A percentile compares a stretch with the other conserved stretches of the same genome.
phyloP scores from a whole-genome alignment of 2,797 vertebrate genomes.

The Coendou prehensilis region DNA sequence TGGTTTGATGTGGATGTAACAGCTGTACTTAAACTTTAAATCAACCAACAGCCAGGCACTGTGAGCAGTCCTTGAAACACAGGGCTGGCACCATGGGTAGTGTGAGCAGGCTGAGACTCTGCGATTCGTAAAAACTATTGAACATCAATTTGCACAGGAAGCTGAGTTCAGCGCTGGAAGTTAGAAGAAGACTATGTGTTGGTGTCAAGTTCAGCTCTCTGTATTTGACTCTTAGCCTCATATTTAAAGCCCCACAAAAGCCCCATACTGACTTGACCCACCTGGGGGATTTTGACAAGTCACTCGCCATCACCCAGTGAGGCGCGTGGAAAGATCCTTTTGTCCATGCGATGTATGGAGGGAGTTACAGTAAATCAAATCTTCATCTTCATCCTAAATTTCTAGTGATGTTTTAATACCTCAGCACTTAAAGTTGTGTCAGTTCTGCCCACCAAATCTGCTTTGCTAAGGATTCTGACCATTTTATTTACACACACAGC shows the following conservation, averaged over 20 bases:
- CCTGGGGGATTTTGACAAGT: not conserved
- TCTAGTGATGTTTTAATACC: not conserved
- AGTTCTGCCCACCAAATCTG: not conserved
- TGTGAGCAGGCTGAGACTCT: not conserved
- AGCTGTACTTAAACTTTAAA: not conserved
- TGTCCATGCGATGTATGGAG: not conserved
- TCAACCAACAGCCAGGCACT: not conserved
- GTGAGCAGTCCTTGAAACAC: not conserved
- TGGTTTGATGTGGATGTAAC: not conserved
- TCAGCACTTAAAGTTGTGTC: not conserved
- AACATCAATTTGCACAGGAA: not conserved
- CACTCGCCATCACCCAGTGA: rapidly evolving
- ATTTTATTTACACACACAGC: not conserved
- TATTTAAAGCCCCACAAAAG: not conserved
- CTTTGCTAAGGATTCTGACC: conserved; percentile 5
- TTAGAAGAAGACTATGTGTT: not conserved
- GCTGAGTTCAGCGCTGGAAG: not conserved
- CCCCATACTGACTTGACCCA: not conserved
- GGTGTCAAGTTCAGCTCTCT: not conserved
- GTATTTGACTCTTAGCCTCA: not conserved
- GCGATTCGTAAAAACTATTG: not conserved
- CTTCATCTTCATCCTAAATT: not conserved
- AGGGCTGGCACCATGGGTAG: not conserved
- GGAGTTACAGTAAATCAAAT: not conserved
- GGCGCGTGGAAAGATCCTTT: not conserved